Evolutionary conservation across 2,113 vertebrate genomes (phyloP).

Genomic region (Nycticryphes semicollaris): DNA sequence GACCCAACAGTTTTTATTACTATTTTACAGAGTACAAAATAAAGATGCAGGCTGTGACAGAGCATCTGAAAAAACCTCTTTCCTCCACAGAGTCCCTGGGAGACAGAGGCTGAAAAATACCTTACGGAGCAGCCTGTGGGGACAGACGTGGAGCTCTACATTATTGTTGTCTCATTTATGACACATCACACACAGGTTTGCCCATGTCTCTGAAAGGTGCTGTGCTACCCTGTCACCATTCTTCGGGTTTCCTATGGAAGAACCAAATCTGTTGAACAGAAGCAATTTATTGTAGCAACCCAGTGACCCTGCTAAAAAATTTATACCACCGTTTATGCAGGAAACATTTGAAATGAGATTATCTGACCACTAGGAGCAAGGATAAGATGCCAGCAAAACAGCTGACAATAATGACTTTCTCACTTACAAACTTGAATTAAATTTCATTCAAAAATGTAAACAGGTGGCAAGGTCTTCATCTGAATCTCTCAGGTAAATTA

Average conservation of each 20-base stretch:
- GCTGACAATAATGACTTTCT: not conserved
- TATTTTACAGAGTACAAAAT: not conserved
- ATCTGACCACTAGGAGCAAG: not conserved
- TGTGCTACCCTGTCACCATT: not conserved
- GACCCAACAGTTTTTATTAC: not conserved
- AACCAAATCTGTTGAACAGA: not conserved
- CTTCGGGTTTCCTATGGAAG: not conserved
- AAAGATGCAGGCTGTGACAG: not conserved
- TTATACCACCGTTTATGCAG: not conserved
- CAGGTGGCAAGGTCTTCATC: not conserved
- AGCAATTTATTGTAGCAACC: not conserved
- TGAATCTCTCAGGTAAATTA: not conserved
- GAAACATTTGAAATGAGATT: not conserved
- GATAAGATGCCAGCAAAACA: not conserved
- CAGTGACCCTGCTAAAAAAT: not conserved
- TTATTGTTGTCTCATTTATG: not conserved
- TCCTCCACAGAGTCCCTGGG: not conserved
- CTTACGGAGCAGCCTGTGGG: not conserved
- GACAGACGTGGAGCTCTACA: rapidly evolving
- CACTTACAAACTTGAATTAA: not conserved
- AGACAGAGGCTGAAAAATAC: not conserved
- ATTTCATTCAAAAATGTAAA: not conserved
- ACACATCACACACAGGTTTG: not conserved
- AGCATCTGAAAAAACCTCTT: not conserved
- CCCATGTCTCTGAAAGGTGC: not conserved